A percentile compares a stretch with the other conserved stretches of the same genome.
Evolutionary conservation across 2,797 vertebrate species (phyloP).

Genomic region (Sebastes kiyomatsui): DNA sequence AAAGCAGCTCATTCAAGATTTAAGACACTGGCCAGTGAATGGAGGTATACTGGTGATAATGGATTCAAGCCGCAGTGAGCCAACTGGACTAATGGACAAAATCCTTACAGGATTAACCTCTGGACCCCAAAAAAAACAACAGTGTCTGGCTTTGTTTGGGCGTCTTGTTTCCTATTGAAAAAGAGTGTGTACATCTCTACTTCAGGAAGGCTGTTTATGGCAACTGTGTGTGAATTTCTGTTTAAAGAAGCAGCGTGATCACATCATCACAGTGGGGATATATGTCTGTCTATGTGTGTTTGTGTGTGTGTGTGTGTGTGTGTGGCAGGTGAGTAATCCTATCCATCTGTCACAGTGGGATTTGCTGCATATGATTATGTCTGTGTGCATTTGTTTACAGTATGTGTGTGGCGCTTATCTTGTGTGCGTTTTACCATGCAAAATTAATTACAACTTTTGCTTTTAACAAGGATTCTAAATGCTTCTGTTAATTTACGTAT

Average conservation of each 20-base stretch:
- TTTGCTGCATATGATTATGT: conserved; percentile 51
- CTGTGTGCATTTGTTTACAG: background rate
- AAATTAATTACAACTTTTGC: conserved; percentile 42
- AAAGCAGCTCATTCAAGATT: conserved; percentile 55
- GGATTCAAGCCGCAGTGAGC: background rate
- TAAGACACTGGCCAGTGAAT: conserved; percentile 10
- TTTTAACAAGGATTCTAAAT: conserved; percentile 28
- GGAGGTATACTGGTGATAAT: conserved; percentile 14
- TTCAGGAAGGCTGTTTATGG: background rate
- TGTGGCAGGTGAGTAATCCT: conserved; percentile 55
- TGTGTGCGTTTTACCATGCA: background rate
- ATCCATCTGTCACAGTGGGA: conserved; percentile 52
- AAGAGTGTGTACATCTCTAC: conserved; percentile 1
- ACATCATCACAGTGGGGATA: background rate
- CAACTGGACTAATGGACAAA: conserved; percentile 1
- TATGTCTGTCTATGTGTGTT: background rate
- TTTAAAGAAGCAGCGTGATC: conserved; percentile 12
- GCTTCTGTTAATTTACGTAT: background rate
- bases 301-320: conserved; percentile 11
- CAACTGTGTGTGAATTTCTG: background rate
- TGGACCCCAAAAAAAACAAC: background rate
- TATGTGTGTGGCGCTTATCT: background rate
- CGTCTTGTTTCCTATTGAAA: background rate
- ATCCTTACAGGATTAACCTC: conserved; percentile 12
- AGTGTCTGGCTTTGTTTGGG: background rate